Base-by-base conservation (phyloP, 2,797 vertebrate genomes). In the Clarias fuscus region DNA sequence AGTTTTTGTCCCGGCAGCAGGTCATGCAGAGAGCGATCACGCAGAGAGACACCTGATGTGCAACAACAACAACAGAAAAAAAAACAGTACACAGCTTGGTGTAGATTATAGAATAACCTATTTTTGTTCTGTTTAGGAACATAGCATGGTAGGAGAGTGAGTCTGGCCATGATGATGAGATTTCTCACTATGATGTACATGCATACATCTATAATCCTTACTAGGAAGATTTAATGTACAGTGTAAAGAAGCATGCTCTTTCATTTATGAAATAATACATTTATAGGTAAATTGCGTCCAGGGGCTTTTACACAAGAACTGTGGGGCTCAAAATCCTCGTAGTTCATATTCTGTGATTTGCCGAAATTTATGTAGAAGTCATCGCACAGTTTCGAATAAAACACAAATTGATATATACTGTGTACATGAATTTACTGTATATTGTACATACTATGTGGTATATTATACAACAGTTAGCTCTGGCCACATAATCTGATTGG, bases 1-100 rank as follows among this genome's bases (percentile, higher is more conserved):
- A 56, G 71, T 84, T 86, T 85, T 87, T 86, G 85, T 90, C 56
- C 37, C 18, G 37, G 78, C 61, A 30, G 37, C 58, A 61, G 27
- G 64, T 78, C 83, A 86, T 37, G 89, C 83, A 43, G 87, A 83
- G 84, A 83, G 71, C 56, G 5, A 27, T 7, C 58, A 37, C 10
- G n/a, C 43, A 4, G 71, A 48, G 84, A 73, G 65, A 84, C n/a
- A 71, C 86, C 84, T 85, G 70, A 84, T 43, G 85, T 8, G 68
- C 61, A 68, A 53, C 58, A 71, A 30, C 30, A 70, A 48, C 65
- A 30, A 27, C 65, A 30, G 30, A 14, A 48, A 70, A 70, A 40
- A 61, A 73, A 70, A 68, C 3, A 7, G 80, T 43, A 53, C 82
- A 61, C 86, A 82, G 77, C 73, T 61, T 76, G 78, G 62, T 58